phyloP scores from a whole-genome alignment of 2,113 vertebrate species.

The Aplodontia rufa region DNA sequence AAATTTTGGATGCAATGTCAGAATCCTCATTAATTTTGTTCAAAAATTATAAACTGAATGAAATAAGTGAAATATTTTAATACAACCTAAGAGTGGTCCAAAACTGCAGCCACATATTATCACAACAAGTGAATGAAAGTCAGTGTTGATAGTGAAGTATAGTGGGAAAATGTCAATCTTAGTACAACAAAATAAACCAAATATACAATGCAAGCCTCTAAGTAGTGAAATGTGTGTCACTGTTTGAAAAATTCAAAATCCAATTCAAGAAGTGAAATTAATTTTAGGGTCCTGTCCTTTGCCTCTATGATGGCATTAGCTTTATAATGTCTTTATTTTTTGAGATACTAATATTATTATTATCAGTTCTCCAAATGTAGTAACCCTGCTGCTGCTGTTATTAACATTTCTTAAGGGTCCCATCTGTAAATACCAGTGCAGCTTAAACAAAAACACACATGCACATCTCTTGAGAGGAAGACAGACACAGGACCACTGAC shows the following conservation, averaged over 20 bases:
- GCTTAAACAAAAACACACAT: slow-evolving; percentile 82
- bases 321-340: slow-evolving; percentile 71
- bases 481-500: slow-evolving; percentile 74
- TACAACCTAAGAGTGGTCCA: not conserved
- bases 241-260: slow-evolving; percentile 64
- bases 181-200: slow-evolving; percentile 53
- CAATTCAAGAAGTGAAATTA: slow-evolving; percentile 59
- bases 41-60: not conserved
- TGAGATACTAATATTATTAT: slow-evolving; percentile 70
- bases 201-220: slow-evolving; percentile 24
- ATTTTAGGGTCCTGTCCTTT: slow-evolving; percentile 52
- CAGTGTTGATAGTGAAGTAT: not conserved
- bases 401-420: slow-evolving; percentile 74
- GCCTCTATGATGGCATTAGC: slow-evolving; percentile 53
- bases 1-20: not conserved
- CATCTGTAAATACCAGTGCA: slow-evolving; percentile 80
- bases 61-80: not conserved
- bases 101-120: not conserved
- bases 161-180: not conserved
- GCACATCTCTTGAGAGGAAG: slow-evolving; percentile 61
- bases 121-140: not conserved
- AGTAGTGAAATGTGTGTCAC: slow-evolving; percentile 61
- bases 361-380: slow-evolving; percentile 77
- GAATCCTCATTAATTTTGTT: not conserved
- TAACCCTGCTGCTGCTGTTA: slow-evolving; percentile 62